A percentile compares a stretch with the other conserved stretches of the same genome.
These are phyloP conservation scores for Chamaetylas fuelleborni DNA, from an alignment of 2,113 vertebrate species.

Conservation along the genomic window DNA sequence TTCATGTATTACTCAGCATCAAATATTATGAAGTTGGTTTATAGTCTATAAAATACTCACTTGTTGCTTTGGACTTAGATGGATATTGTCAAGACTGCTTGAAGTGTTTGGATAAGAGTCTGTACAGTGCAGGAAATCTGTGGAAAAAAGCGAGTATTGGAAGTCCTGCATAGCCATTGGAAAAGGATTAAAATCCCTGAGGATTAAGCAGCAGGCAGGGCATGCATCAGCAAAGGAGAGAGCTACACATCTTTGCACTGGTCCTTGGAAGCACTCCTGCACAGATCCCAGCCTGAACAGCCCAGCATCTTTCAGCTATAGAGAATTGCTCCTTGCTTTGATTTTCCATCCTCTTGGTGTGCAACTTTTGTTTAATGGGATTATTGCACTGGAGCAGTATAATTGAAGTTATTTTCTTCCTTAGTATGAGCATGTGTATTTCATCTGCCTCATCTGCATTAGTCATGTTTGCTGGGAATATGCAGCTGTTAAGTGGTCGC, in stretches of 20 bases:
- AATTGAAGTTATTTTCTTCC: not conserved
- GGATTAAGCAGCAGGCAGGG: not conserved
- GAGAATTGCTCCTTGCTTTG: not conserved
- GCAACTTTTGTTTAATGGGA: not conserved
- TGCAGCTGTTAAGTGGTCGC: not conserved
- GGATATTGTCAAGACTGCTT: not conserved
- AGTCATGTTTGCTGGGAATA: not conserved
- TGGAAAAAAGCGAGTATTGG: not conserved
- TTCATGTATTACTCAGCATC: not conserved
- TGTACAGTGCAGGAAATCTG: not conserved
- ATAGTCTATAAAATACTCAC: not conserved
- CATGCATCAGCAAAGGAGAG: not conserved
- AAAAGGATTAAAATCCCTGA: not conserved
- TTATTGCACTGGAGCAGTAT: not conserved
- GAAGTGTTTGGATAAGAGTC: not conserved
- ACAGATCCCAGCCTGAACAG: not conserved
- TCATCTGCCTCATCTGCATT: not conserved
- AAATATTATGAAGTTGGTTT: not conserved
- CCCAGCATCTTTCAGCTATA: not conserved
- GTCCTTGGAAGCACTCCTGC: not conserved
- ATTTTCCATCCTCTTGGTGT: not conserved
- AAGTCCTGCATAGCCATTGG: not conserved
- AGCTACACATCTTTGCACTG: not conserved
- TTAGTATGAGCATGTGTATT: not conserved
- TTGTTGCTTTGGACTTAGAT: not conserved